Evolutionary conservation across 2,888 invertebrate genomes (phyloP).

Genomic region (Allacma fusca): DNA sequence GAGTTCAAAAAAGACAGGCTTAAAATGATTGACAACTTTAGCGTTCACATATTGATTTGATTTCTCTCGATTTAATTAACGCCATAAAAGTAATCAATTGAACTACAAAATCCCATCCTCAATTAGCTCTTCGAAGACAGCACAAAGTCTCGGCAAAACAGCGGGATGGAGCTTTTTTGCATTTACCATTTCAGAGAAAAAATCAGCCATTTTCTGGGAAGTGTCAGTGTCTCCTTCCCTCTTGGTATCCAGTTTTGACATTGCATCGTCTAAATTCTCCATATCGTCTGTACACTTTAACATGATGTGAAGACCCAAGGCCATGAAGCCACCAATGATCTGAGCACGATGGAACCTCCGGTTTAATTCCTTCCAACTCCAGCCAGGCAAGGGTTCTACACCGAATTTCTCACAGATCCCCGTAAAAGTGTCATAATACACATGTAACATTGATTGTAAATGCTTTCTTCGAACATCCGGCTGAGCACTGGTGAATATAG

Average conservation of each 20-base stretch:
- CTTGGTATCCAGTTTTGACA: background rate
- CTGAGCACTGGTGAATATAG: slow-evolving; percentile 51
- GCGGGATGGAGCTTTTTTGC: background rate
- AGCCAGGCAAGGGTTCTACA: background rate
- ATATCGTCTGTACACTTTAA: slow-evolving; percentile 19
- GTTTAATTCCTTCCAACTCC: slow-evolving; percentile 9
- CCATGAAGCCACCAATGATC: background rate
- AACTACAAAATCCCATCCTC: slow-evolving; percentile 14
- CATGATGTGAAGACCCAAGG: slow-evolving; percentile 29
- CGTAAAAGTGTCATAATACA: slow-evolving; percentile 34
- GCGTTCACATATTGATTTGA: too few relatives aligned
- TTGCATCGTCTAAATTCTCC: background rate
- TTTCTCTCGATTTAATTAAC: too few relatives aligned
- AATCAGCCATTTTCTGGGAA: too few relatives aligned
- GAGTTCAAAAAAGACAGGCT: too few relatives aligned
- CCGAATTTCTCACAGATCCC: slow-evolving; percentile 11
- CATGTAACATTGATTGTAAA: slow-evolving; percentile 29
- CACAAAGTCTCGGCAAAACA: background rate
- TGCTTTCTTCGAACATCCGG: slow-evolving; percentile 37
- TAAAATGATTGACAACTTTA: too few relatives aligned
- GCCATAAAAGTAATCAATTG: too few relatives aligned
- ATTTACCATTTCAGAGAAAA: too few relatives aligned
- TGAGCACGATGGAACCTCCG: slow-evolving; percentile 1
- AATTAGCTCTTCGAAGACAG: slow-evolving; percentile 20
- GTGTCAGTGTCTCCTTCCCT: too few relatives aligned